Conservation (phyloP, 2,888 invertebrate genomes). For the Beris morrisii region DNA sequence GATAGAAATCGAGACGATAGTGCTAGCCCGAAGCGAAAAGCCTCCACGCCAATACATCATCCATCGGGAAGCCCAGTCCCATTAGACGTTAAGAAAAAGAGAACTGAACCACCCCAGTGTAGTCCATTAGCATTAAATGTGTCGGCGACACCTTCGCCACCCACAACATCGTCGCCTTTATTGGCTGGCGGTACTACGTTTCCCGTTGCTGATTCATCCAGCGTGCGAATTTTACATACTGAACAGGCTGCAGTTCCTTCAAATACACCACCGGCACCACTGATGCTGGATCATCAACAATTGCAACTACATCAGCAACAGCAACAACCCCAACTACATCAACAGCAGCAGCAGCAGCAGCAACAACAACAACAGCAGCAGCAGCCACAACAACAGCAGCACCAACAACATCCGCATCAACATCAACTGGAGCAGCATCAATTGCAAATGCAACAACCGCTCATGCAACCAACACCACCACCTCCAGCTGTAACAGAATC, state of each 20-base stretch:
- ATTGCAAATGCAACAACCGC: neutral
- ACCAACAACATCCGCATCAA: conserved; percentile 40
- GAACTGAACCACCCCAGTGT: conserved; percentile 58
- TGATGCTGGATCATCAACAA: conserved; percentile 13
- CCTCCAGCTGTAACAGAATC: conserved; percentile 5
- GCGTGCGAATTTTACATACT: neutral
- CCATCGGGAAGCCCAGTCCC: conserved; percentile 58
- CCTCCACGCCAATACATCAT: conserved; percentile 60
- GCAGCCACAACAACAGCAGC: conserved; percentile 43
- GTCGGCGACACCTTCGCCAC: conserved; percentile 43
- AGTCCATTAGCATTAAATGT: conserved; percentile 40
- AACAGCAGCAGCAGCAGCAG: conserved; percentile 13
- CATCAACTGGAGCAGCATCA: conserved; percentile 40
- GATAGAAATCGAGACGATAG: conserved; percentile 51
- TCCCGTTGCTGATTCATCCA: neutral
- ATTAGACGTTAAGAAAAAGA: conserved; percentile 66
- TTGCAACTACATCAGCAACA: neutral
- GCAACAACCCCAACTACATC: conserved; percentile 21
- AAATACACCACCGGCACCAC: conserved; percentile 1
- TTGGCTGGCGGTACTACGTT: conserved; percentile 59
- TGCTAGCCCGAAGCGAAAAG: conserved; percentile 66
- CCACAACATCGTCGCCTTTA: conserved; percentile 59
- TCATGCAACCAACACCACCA: conserved; percentile 6
- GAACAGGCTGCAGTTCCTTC: neutral
- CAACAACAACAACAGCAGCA: conserved; percentile 17